Evolutionary conservation across 2,888 invertebrate genomes (phyloP), one percentile per base, ranked within the genome.

Genomic region (Plusia festucae): DNA sequence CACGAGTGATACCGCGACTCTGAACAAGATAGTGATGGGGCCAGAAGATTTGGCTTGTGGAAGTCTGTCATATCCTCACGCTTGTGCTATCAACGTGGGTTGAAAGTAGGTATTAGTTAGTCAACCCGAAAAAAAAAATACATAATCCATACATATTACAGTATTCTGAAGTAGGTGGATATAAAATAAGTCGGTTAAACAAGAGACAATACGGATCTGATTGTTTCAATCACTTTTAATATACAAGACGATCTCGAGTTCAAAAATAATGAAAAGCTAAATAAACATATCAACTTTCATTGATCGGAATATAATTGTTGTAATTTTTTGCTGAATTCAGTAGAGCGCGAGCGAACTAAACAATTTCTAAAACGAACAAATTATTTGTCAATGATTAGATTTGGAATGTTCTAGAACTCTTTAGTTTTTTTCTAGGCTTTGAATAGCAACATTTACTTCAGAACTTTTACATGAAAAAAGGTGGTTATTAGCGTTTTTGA

Each of bases 361-460:
- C n/a, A 53, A 69, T 59, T 64, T 59, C 13, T 63, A 58, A 62
- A 68, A 30, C 13, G 9, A 9, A 15, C 18, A 24, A 11, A 20
- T 52, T 52, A 22, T 22, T 2, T 52, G 15, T 52, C 15, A 13
- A 15, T 24, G 3, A 24, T 24, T 13, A 20, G 49, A 20, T 4
- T 52, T n/a, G 13, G 13, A 52, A 24, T 24, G 13, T 49, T 49
- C 46, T 20, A 49, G 46, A 49, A 20, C 46, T 49, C 20, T 2
- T 7, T 8, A 18, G 11, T 20, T 0, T 49, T 20, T 18, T 9
- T 49, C 11, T 18, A 9, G 9, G 9, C 3, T 24, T 24, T 24
- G 24, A 24, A 24, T 24, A 24, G 24, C 24, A 5, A 24, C 24
- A 24, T 5, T 6, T n/a, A n/a, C n/a, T n/a, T 40, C n/a, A n/a